A percentile compares a stretch with the other conserved stretches of the same genome.
These are phyloP conservation scores for Plectropomus leopardus DNA, from an alignment of 2,113 vertebrate species.

Conservation along the genomic window DNA sequence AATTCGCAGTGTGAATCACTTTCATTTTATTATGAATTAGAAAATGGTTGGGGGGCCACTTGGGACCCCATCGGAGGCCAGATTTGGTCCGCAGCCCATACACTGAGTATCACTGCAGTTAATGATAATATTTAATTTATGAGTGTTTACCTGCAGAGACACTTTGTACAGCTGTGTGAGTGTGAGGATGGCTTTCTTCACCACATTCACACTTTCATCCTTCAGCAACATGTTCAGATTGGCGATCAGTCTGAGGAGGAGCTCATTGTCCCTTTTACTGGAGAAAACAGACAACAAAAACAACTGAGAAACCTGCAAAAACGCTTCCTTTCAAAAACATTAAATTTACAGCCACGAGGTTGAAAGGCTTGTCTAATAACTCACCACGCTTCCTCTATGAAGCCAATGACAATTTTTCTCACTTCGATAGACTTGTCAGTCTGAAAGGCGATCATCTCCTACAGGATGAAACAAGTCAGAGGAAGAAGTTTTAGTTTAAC, in stretches of 20 bases:
- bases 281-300: neutral
- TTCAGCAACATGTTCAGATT: constrained; percentile 95
- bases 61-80: too few relatives aligned
- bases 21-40: too few relatives aligned
- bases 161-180: constrained; percentile 96
- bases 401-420: constrained; percentile 94
- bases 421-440: constrained; percentile 94
- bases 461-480: neutral
- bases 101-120: too few relatives aligned
- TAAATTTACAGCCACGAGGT: neutral
- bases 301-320: neutral
- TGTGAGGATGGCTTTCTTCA: constrained; percentile 95
- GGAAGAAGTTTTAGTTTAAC: neutral
- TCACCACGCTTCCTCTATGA: constrained; percentile 96
- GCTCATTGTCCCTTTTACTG: constrained; percentile 95
- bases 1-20: too few relatives aligned
- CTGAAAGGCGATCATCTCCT: constrained; percentile 97
- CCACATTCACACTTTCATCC: constrained; percentile 96
- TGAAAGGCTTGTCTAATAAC: constrained; percentile 22
- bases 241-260: constrained; percentile 91
- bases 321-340: neutral
- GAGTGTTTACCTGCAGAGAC: constrained; percentile 88
- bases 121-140: neutral
- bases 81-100: too few relatives aligned
- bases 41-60: too few relatives aligned